A percentile compares a stretch with the other conserved stretches of the same genome.
Evolutionary conservation across 2,888 invertebrate genomes (phyloP).

Genomic region (Melanostoma mellinum): DNA sequence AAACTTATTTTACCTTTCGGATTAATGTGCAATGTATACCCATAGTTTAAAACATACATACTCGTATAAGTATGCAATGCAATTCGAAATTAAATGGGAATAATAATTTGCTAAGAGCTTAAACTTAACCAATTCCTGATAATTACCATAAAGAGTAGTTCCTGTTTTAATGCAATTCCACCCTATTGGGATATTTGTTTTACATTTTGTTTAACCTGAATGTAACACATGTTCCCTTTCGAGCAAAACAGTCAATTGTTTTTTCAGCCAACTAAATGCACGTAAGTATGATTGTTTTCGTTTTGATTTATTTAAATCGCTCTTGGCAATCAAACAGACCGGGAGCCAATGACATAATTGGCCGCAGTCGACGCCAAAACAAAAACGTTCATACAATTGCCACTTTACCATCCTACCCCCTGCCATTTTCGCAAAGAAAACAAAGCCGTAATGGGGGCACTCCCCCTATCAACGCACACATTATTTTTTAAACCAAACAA

Average conservation of each 20-base stretch:
- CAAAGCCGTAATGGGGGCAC: conserved; percentile 13
- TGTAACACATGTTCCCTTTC: conserved; percentile 34
- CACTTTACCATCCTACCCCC: not conserved
- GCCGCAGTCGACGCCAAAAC: conserved; percentile 13
- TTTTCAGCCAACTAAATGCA: not conserved
- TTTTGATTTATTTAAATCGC: conserved; percentile 57
- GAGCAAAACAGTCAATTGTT: conserved; percentile 46
- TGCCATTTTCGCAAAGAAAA: conserved; percentile 2
- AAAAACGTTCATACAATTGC: conserved; percentile 19
- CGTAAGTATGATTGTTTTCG: conserved; percentile 4
- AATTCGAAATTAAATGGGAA: too few species aligned
- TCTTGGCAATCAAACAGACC: conserved; percentile 58
- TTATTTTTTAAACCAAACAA: conserved; percentile 38
- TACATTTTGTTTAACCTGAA: conserved; percentile 39
- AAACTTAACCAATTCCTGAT: not conserved
- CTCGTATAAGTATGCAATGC: too few species aligned
- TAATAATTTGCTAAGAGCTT: not conserved
- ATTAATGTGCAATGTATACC: too few species aligned
- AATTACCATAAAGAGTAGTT: conserved; percentile 11
- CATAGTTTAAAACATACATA: too few species aligned
- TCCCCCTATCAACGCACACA: not conserved
- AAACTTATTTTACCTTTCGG: too few species aligned
- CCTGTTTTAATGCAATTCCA: conserved; percentile 10
- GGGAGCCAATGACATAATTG: conserved; percentile 49
- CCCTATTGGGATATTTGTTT: conserved; percentile 16